These are phyloP conservation scores for Rhizomys pruinosus DNA, from an alignment of 2,113 vertebrate species.

Conservation along the genomic window DNA sequence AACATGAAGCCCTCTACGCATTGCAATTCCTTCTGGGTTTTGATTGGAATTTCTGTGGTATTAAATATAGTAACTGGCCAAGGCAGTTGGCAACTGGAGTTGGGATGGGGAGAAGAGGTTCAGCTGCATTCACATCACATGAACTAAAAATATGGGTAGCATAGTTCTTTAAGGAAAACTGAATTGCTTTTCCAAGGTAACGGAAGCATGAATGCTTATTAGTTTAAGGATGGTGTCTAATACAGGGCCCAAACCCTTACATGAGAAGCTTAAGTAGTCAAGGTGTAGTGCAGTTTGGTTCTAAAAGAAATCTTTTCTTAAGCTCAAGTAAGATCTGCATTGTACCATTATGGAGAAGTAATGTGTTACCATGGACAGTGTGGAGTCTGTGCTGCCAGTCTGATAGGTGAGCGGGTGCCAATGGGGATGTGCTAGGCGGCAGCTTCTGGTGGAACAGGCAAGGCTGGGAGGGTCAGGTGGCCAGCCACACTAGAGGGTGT, in stretches of 20 bases:
- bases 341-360: background rate
- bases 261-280: background rate
- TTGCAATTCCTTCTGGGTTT: background rate
- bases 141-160: background rate
- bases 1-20: background rate
- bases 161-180: background rate
- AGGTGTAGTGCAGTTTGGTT: background rate
- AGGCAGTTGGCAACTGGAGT: background rate
- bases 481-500: background rate
- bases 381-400: background rate
- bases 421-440: background rate
- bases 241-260: background rate
- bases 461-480: background rate
- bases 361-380: background rate
- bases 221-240: background rate
- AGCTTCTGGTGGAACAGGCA: background rate
- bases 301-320: background rate
- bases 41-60: background rate
- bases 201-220: background rate
- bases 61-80: background rate
- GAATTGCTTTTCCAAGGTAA: background rate
- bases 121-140: background rate
- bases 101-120: background rate
- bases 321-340: background rate
- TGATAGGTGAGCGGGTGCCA: background rate